Evolutionary conservation across 1,140 invertebrate genomes (phyloP), one percentile per base, ranked within the genome.

Genomic region (Drosophila ercepeae): DNA sequence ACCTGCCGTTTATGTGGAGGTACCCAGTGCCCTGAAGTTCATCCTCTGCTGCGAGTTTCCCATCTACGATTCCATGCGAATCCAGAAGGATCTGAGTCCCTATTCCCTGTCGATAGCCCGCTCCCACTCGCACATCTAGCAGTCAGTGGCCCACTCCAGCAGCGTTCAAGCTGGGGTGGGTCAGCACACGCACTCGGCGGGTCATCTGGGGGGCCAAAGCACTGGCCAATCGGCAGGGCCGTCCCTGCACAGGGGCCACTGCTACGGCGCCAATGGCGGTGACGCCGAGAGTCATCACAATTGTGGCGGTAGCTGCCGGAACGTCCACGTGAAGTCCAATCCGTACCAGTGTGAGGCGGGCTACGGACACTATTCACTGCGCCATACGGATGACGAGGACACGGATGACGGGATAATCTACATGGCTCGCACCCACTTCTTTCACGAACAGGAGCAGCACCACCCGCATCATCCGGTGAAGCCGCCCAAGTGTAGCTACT

Each of bases 41-140:
- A 92, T 97, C 3, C 89, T 96, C 11, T 97, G 96, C 89, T 98
- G 96, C 86, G 97, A 98, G 89, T 97, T 95, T 89, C 97, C 97
- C 1, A 92, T 97, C 18, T 98, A 98, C 86, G 94, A 97, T 78
- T 96, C 95, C 9, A 92, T 96, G 52, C 93, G 94, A 21, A 94
- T 94, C 1, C 95, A 95, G 48, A 93, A 93, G 71, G 93, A 94
- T 29, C 93, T 94, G 50, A 94, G 95, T 32, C 95, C 95, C 23
- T 95, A 96, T 81, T 95, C 95, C 42, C 93, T 95, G 53, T 95
- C 95, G 4, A 93, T 96, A 82, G 95, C 94, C 1, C 94, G 94
- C 67, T 95, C 95, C 29, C 93, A 94, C 78, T 95, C 95, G 93
- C 96, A 96, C 94, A 95, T 95, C 75, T 91, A 91, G 89, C 91